These are phyloP conservation scores for Menidia menidia DNA, from an alignment of 2,797 vertebrate species.

Conservation along the genomic window DNA sequence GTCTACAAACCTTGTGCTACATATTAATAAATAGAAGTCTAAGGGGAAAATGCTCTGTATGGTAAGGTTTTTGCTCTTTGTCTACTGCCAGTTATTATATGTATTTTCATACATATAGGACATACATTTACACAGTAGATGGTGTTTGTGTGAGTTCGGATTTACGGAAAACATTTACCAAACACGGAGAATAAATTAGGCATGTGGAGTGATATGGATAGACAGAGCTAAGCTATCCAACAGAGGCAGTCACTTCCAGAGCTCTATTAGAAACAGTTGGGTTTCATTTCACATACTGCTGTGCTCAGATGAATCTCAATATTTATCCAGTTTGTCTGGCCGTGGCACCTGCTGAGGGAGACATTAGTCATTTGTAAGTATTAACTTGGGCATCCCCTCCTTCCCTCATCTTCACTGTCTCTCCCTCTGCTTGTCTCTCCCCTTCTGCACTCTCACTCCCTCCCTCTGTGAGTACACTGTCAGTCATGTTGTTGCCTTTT, in stretches of 20 bases:
- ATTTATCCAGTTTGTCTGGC: constrained; percentile 84
- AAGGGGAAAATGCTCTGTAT: too few relatives aligned
- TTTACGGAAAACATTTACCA: constrained; percentile 45
- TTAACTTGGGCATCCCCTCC: constrained; percentile 81
- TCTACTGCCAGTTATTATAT: too few relatives aligned
- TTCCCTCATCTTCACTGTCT: constrained; percentile 70
- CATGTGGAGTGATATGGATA: constrained; percentile 48
- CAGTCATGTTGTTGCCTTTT: constrained; percentile 83
- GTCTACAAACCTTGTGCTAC: too few relatives aligned
- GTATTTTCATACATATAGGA: background rate
- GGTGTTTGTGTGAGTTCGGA: constrained; percentile 19
- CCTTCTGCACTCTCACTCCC: constrained; percentile 77
- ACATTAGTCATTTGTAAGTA: constrained; percentile 87
- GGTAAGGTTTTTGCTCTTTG: too few relatives aligned
- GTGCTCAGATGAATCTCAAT: constrained; percentile 78
- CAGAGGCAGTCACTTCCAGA: constrained; percentile 62
- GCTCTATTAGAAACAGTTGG: constrained; percentile 77
- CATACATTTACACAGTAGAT: constrained; percentile 44
- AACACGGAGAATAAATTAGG: constrained; percentile 68
- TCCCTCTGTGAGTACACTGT: constrained; percentile 82
- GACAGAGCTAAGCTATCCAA: constrained; percentile 55
- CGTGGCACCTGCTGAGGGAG: constrained; percentile 83
- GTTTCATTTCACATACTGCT: constrained; percentile 78
- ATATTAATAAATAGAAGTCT: too few relatives aligned
- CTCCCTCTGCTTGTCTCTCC: constrained; percentile 57